These are phyloP conservation scores for Neoarius graeffei DNA, from an alignment of 2,113 vertebrate genomes.

Conservation along the genomic window DNA sequence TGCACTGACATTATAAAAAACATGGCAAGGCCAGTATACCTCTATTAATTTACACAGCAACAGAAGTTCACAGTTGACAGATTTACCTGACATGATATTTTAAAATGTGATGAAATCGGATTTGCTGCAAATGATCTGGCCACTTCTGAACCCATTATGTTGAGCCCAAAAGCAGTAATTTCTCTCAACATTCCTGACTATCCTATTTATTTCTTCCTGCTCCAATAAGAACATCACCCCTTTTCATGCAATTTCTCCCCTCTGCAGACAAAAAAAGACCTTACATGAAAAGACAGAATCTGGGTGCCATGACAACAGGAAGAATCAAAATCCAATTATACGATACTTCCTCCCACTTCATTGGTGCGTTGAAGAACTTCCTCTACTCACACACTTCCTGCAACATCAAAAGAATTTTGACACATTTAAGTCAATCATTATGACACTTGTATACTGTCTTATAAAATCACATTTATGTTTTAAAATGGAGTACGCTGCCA, in stretches of 20 bases:
- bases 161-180: slow-evolving; percentile 56
- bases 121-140: slow-evolving; percentile 60
- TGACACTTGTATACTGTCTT: slow-evolving; percentile 49
- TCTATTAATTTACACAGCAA: slow-evolving; percentile 10
- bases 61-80: slow-evolving; percentile 15
- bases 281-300: slow-evolving; percentile 64
- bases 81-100: not conserved
- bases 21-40: not conserved
- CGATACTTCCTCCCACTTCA: slow-evolving; percentile 74
- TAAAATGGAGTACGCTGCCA: slow-evolving; percentile 36
- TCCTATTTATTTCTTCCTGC: slow-evolving; percentile 53
- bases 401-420: slow-evolving; percentile 63
- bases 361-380: slow-evolving; percentile 69
- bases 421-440: slow-evolving; percentile 64
- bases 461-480: slow-evolving; percentile 53
- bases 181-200: slow-evolving; percentile 57
- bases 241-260: slow-evolving; percentile 48
- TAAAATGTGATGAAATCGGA: slow-evolving; percentile 43
- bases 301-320: slow-evolving; percentile 75
- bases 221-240: slow-evolving; percentile 56
- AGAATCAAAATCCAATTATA: slow-evolving; percentile 76
- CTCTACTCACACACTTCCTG: slow-evolving; percentile 48
- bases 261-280: slow-evolving; percentile 32
- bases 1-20: slow-evolving; percentile 17
- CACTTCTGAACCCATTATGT: slow-evolving; percentile 59